Conservation (phyloP, 2,797 vertebrate genomes). For the Xiphorhynchus erythropygius region DNA sequence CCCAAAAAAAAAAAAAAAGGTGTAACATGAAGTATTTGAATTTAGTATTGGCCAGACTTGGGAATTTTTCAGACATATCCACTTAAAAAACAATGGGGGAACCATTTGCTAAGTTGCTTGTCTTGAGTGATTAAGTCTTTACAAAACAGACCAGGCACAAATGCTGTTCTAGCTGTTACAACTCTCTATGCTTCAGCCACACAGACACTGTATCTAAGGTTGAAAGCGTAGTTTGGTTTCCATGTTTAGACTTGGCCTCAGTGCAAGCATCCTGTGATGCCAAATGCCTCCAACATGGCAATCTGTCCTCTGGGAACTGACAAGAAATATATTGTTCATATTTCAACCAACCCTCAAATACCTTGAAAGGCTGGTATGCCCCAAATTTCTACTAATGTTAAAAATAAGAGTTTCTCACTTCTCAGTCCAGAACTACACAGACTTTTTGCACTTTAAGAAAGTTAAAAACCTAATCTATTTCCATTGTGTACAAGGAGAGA, state of each 20-base stretch:
- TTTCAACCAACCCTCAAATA: background rate
- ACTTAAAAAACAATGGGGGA: background rate
- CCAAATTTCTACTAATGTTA: background rate
- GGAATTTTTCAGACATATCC: background rate
- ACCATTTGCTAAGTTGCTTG: background rate
- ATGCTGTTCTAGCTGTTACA: conserved; percentile 46
- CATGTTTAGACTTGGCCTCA: background rate
- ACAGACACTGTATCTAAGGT: background rate
- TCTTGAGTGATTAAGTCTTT: background rate
- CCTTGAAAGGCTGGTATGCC: background rate
- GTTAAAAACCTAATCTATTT: background rate
- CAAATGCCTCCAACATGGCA: background rate
- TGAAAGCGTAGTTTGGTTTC: conserved; percentile 25
- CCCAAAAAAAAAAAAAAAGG: background rate
- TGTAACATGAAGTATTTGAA: background rate
- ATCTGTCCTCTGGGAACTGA: background rate
- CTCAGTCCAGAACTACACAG: background rate
- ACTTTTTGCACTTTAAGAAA: background rate
- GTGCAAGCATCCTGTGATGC: background rate
- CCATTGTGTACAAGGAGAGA: background rate
- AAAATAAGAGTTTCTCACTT: background rate
- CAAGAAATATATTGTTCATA: background rate
- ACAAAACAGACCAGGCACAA: conserved; percentile 27
- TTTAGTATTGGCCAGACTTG: background rate
- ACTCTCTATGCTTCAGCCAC: background rate